Conservation (phyloP, 2,113 vertebrate species). For the Hyaena hyaena region DNA sequence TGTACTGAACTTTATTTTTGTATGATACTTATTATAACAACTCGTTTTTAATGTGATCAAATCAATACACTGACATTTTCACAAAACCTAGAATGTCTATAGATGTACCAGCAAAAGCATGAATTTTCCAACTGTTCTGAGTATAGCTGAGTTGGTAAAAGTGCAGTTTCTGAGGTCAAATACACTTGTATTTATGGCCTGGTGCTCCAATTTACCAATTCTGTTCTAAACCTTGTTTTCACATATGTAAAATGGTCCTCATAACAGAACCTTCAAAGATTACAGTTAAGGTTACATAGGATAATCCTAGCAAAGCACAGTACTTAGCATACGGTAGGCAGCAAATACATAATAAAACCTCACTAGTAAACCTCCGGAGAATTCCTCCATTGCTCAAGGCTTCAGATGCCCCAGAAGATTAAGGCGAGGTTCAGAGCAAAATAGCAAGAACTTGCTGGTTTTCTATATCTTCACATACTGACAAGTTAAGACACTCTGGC, state of each 20-base stretch:
- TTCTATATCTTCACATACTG: background rate
- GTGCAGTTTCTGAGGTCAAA: background rate
- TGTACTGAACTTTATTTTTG: background rate
- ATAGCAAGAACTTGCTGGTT: background rate
- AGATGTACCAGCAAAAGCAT: background rate
- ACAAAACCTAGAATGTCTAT: background rate
- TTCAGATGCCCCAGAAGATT: background rate
- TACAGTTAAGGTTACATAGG: background rate
- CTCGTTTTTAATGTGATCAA: background rate
- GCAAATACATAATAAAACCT: background rate
- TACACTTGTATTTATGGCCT: background rate
- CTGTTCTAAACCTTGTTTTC: background rate
- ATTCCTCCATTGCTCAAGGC: background rate
- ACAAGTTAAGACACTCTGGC: background rate
- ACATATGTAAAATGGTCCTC: background rate
- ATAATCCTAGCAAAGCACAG: background rate
- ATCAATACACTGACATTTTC: background rate
- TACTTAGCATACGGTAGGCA: background rate
- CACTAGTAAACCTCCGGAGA: background rate
- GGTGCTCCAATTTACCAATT: background rate
- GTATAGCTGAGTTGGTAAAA: background rate
- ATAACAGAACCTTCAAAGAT: background rate
- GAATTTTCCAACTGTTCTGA: background rate
- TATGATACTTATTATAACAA: background rate
- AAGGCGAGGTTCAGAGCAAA: background rate